Evolutionary conservation across 2,113 vertebrate species (phyloP).

Genomic region (Patagioenas fasciata): DNA sequence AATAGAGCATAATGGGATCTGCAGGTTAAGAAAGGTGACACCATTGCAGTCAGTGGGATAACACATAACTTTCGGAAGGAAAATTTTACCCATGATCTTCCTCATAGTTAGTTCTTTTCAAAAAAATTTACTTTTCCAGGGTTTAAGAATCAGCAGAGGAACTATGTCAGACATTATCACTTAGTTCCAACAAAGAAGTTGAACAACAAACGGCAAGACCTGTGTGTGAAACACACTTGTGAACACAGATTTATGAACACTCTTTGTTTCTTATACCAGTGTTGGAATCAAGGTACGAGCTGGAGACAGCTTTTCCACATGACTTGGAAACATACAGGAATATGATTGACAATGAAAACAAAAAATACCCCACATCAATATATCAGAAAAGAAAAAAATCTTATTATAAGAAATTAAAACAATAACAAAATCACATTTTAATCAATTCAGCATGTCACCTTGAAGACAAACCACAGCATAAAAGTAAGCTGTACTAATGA

Average conservation of each 20-base stretch:
- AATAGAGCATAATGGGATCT: neutral
- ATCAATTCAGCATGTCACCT: neutral
- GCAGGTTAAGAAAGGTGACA: neutral
- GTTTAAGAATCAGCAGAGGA: neutral
- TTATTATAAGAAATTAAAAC: neutral
- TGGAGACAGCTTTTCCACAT: neutral
- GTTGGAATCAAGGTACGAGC: neutral
- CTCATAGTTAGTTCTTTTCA: neutral
- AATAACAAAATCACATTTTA: neutral
- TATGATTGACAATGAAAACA: neutral
- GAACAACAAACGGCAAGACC: neutral
- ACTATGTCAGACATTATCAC: neutral
- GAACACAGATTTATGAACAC: neutral
- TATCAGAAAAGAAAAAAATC: neutral
- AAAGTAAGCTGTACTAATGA: neutral
- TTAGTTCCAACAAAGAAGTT: neutral
- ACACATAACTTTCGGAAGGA: neutral
- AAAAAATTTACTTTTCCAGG: neutral
- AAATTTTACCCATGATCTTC: neutral
- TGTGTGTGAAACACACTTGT: neutral
- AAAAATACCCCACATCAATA: neutral
- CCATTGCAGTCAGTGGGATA: neutral
- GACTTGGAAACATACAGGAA: neutral
- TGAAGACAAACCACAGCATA: neutral
- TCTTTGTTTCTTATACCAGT: neutral